Evolutionary conservation across 2,113 vertebrate genomes (phyloP).

Genomic region (Brienomyrus longianalis): DNA sequence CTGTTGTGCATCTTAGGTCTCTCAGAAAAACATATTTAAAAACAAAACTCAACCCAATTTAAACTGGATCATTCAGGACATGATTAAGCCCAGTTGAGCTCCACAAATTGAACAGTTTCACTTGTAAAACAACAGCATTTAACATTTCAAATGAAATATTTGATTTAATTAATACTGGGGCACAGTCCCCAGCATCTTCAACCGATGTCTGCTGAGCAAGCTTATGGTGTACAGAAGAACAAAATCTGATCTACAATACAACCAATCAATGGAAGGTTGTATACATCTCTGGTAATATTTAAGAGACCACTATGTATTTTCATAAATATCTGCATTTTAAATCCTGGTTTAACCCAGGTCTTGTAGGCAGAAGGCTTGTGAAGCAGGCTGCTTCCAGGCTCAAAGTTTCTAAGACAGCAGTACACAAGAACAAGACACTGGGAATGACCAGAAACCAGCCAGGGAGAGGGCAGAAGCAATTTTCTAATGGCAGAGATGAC

Average conservation of each 20-base stretch:
- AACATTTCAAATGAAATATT: background rate
- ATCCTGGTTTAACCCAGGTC: too few species aligned
- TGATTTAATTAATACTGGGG: background rate
- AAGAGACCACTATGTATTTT: too few species aligned
- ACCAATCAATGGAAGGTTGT: background rate
- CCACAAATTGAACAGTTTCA: background rate
- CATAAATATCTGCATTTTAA: too few species aligned
- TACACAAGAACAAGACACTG: too few species aligned
- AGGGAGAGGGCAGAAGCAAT: too few species aligned
- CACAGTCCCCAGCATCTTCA: background rate
- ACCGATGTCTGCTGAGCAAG: background rate
- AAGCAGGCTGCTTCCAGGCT: too few species aligned
- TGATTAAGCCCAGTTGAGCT: background rate
- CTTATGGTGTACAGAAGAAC: background rate
- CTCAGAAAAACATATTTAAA: background rate
- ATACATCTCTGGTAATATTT: background rate
- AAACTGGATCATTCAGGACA: background rate
- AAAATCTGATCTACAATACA: background rate
- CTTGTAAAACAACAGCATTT: background rate
- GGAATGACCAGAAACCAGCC: too few species aligned
- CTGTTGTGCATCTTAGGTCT: background rate
- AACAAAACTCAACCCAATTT: background rate
- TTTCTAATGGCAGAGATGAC: too few species aligned
- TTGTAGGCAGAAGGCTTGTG: too few species aligned
- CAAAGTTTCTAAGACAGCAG: too few species aligned